Percentiles rank a stretch among this genome's conserved stretches.
phyloP scores from a whole-genome alignment of 2,888 invertebrate genomes.

The Apodemia mormo region DNA sequence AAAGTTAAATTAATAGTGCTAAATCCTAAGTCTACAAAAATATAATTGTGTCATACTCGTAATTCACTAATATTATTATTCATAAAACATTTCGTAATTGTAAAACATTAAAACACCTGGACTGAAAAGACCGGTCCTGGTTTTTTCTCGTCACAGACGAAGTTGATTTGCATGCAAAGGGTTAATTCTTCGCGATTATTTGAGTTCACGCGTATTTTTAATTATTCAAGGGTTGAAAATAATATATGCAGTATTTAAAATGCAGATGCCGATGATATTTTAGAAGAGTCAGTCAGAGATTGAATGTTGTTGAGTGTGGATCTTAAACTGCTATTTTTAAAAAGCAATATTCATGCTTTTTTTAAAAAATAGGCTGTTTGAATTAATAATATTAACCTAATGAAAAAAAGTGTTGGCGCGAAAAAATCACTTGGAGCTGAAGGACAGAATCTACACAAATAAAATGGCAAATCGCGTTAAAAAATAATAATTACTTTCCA shows the following conservation, averaged over 20 bases:
- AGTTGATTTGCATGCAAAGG: conserved; percentile 75
- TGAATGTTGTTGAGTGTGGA: conserved; percentile 61
- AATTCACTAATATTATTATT: not conserved
- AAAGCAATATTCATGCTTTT: no score
- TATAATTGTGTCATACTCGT: no score
- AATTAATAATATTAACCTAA: conserved; percentile 26
- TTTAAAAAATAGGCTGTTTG: conserved; percentile 5
- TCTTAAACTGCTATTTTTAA: conserved; percentile 34
- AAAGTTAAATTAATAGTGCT: no score
- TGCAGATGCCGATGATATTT: conserved; percentile 58
- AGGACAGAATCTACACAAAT: no score
- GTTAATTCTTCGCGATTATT: conserved; percentile 78
- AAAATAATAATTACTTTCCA: no score
- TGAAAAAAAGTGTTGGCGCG: conserved; percentile 21
- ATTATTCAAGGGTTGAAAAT: conserved; percentile 76
- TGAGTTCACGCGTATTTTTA: conserved; percentile 79
- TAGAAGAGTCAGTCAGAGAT: conserved; percentile 62
- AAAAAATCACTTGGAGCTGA: not conserved
- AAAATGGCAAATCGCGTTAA: no score
- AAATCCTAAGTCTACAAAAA: no score
- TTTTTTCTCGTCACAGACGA: conserved; percentile 58
- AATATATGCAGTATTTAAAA: conserved; percentile 69
- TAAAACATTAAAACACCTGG: conserved; percentile 72
- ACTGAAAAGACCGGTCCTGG: conserved; percentile 61
- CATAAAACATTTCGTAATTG: conserved; percentile 25